A percentile compares a stretch with the other conserved stretches of the same genome.
These are phyloP conservation scores for Drosophila borealis DNA, from an alignment of 2,888 invertebrate species.

Conservation along the genomic window DNA sequence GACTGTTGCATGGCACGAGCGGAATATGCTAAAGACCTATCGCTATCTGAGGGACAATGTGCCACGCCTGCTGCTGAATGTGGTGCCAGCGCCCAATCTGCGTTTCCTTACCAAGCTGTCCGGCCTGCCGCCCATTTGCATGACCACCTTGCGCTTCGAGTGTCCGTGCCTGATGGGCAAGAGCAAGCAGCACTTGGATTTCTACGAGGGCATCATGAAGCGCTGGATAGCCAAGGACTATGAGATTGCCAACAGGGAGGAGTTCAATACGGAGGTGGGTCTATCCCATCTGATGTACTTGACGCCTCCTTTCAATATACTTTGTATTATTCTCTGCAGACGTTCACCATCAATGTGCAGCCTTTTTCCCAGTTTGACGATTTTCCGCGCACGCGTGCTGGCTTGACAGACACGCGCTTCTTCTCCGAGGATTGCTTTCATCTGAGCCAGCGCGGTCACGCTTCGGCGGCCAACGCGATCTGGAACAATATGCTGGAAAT, in stretches of 20 bases:
- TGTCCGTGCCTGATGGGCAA: constrained; percentile 87
- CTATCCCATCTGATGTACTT: background rate
- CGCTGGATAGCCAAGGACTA: constrained; percentile 86
- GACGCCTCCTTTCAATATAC: background rate
- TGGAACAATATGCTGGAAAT: constrained; percentile 88
- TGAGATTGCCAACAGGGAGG: constrained; percentile 85
- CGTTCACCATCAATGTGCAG: constrained; percentile 87
- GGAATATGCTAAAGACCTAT: constrained; percentile 85
- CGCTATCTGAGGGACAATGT: constrained; percentile 86
- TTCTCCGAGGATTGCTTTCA: constrained; percentile 88
- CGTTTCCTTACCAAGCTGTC: constrained; percentile 83
- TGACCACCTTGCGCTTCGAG: constrained; percentile 84
- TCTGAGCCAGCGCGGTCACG: constrained; percentile 87
- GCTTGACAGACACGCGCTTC: constrained; percentile 85
- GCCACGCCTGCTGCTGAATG: constrained; percentile 87
- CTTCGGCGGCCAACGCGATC: constrained; percentile 86
- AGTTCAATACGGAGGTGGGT: constrained; percentile 83
- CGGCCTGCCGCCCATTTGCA: constrained; percentile 84
- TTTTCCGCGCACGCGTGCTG: constrained; percentile 84
- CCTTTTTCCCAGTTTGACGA: constrained; percentile 85
- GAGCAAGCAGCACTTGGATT: constrained; percentile 73
- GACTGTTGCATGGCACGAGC: constrained; percentile 85
- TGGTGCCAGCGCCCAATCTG: constrained; percentile 86
- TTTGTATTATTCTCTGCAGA: constrained; percentile 72
- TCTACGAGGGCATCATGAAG: constrained; percentile 85